Conservation (phyloP, 2,888 invertebrate species). For the Drosophila testacea region DNA sequence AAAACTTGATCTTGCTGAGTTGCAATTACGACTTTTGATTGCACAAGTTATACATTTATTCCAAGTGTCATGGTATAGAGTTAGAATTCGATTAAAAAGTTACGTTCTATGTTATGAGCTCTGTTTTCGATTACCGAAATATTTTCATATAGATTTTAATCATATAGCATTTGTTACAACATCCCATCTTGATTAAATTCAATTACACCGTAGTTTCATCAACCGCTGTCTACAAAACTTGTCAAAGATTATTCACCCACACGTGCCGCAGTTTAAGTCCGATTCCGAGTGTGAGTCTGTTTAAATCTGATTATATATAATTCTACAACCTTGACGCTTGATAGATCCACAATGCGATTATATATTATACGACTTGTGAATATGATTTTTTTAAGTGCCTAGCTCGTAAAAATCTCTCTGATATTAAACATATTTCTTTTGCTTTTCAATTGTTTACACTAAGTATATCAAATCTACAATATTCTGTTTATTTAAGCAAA, state of each 20-base stretch:
- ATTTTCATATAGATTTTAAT: not conserved
- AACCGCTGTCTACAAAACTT: not conserved
- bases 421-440: slow-evolving; percentile 43
- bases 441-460: slow-evolving; percentile 18
- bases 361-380: slow-evolving; percentile 6
- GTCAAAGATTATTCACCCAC: not conserved
- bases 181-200: not conserved
- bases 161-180: not conserved
- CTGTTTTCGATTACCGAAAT: not conserved
- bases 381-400: slow-evolving; percentile 34
- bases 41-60: not conserved
- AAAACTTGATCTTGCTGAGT: slow-evolving; percentile 35
- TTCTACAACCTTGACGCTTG: slow-evolving; percentile 30
- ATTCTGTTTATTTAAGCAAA: slow-evolving; percentile 11
- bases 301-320: slow-evolving; percentile 7
- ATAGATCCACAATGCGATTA: slow-evolving; percentile 18
- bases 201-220: not conserved
- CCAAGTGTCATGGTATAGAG: too few species aligned
- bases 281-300: not conserved
- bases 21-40: slow-evolving; percentile 16
- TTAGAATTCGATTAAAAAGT: not conserved
- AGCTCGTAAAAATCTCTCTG: slow-evolving; percentile 20
- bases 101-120: not conserved
- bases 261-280: slow-evolving; percentile 3
- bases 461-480: not conserved